phyloP scores from a whole-genome alignment of 2,113 vertebrate species.

The Phaethon lepturus region DNA sequence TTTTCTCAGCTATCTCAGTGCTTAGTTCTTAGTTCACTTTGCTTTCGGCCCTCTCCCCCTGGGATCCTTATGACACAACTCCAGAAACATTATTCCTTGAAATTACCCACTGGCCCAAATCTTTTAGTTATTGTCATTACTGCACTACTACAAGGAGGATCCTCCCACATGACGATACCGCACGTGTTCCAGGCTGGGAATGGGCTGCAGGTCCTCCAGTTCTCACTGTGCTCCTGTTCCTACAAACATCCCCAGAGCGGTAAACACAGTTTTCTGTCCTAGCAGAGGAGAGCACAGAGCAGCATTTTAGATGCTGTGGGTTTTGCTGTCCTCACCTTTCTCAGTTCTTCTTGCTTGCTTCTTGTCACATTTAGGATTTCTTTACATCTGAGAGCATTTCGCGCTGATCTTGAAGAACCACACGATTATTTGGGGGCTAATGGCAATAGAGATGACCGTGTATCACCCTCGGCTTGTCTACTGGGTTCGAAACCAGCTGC shows the following conservation, averaged over 20 bases:
- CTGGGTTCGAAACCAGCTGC: constrained; percentile 61
- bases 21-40: background rate
- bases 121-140: background rate
- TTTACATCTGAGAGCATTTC: background rate
- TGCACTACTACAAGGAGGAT: background rate
- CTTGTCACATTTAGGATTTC: background rate
- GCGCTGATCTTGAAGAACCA: constrained; percentile 65
- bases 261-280: background rate
- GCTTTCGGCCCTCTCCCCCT: background rate
- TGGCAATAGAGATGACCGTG: constrained; percentile 71
- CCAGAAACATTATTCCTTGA: background rate
- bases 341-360: background rate
- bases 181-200: background rate
- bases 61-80: background rate
- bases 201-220: background rate
- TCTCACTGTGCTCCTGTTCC: background rate
- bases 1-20: background rate
- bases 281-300: background rate
- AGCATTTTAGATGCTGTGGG: background rate
- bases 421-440: constrained; percentile 70
- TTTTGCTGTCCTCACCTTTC: background rate
- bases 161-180: background rate
- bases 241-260: background rate
- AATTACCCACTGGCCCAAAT: background rate
- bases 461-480: constrained; percentile 73